phyloP scores from a whole-genome alignment of 2,888 invertebrate genomes.

The Acrobeloides nanus region DNA sequence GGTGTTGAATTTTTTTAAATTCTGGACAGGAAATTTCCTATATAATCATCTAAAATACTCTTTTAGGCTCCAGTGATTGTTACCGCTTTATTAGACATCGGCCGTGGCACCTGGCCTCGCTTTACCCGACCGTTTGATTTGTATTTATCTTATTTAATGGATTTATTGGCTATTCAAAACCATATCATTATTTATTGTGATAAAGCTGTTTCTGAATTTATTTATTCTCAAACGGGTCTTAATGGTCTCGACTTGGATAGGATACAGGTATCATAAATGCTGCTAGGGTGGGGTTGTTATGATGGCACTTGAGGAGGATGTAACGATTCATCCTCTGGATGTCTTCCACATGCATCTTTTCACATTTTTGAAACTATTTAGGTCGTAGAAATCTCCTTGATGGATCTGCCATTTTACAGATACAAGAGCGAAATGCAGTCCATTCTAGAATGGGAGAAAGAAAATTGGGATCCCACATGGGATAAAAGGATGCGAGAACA shows the following conservation, averaged over 20 bases:
- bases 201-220: slow-evolving; percentile 33
- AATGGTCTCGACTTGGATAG: slow-evolving; percentile 23
- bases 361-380: slow-evolving; percentile 8
- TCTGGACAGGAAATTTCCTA: too few species aligned
- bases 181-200: slow-evolving; percentile 42
- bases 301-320: too few species aligned
- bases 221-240: slow-evolving; percentile 10
- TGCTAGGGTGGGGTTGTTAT: too few species aligned
- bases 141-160: slow-evolving; percentile 50
- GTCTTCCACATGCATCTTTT: too few species aligned
- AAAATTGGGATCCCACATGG: slow-evolving; percentile 30
- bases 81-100: slow-evolving; percentile 53
- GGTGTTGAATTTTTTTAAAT: too few species aligned
- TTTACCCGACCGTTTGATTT: slow-evolving; percentile 47
- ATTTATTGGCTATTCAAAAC: slow-evolving; percentile 36
- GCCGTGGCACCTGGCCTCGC: slow-evolving; percentile 52
- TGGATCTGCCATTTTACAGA: slow-evolving; percentile 29
- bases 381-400: slow-evolving; percentile 12
- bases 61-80: slow-evolving; percentile 36
- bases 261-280: too few species aligned
- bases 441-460: slow-evolving; percentile 42
- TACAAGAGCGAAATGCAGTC: slow-evolving; percentile 39
- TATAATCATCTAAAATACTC: too few species aligned
- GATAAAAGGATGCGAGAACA: slow-evolving; percentile 46
- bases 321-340: too few species aligned